Conservation (phyloP, 1,140 invertebrate genomes). For the Polypedilum pembai region DNA sequence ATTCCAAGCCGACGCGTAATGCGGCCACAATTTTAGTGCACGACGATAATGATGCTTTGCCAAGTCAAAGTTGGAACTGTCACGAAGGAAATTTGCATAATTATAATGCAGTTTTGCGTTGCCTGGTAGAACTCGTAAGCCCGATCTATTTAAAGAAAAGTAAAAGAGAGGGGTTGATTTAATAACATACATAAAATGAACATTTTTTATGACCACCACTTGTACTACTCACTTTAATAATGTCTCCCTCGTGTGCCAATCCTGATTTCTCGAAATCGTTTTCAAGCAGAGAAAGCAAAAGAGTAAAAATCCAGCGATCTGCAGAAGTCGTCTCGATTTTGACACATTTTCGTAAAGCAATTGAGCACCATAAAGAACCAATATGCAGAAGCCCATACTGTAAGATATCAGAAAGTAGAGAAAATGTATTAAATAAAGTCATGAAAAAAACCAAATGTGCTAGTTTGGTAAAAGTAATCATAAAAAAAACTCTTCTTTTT, state of each 20-base stretch:
- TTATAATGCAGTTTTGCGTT: conserved; percentile 91
- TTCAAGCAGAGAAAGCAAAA: conserved; percentile 54
- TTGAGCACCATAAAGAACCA: conserved; percentile 56
- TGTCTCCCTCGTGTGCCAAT: conserved; percentile 71
- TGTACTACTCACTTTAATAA: conserved; percentile 53
- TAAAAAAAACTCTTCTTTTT: neutral
- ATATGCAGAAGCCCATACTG: conserved; percentile 60
- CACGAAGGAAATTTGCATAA: conserved; percentile 78
- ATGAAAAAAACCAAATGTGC: conserved; percentile 19
- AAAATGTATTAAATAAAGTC: conserved; percentile 5
- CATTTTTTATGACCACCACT: conserved; percentile 28
- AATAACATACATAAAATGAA: conserved; percentile 26
- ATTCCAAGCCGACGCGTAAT: conserved; percentile 80
- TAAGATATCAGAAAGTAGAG: conserved; percentile 33
- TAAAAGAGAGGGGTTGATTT: neutral
- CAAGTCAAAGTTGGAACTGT: conserved; percentile 57
- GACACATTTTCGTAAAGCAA: conserved; percentile 50
- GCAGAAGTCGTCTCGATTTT: conserved; percentile 45
- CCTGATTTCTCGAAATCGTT: conserved; percentile 62
- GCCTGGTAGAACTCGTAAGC: conserved; percentile 66
- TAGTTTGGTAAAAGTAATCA: conserved; percentile 3
- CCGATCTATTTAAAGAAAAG: conserved; percentile 55
- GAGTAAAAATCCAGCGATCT: conserved; percentile 50
- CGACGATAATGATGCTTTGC: conserved; percentile 72
- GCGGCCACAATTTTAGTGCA: conserved; percentile 77